phyloP scores from a whole-genome alignment of 2,888 invertebrate genomes.

The Choreutis nemorana region DNA sequence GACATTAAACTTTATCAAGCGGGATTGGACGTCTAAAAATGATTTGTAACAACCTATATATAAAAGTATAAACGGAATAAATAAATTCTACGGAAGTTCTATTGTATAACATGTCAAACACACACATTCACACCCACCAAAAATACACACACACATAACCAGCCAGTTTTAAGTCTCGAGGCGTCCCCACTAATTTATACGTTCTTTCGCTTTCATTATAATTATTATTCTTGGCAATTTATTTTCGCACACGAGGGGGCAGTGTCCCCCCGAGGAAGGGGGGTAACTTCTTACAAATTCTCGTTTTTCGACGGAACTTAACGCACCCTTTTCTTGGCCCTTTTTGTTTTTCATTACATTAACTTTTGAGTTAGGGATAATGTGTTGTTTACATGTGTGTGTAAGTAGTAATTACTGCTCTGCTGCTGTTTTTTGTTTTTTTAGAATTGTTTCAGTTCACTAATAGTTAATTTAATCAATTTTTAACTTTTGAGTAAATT shows the following conservation, averaged over 20 bases:
- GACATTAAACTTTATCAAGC: too few relatives aligned
- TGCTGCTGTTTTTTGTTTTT: conserved; percentile 12
- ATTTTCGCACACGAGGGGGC: conserved; percentile 66
- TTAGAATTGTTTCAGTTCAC: conserved; percentile 1
- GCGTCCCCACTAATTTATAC: conserved; percentile 67
- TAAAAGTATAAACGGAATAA: too few relatives aligned
- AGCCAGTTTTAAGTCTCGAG: conserved; percentile 37
- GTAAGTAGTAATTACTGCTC: conserved; percentile 38
- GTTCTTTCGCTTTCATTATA: conserved; percentile 68
- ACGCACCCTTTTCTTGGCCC: conserved; percentile 67
- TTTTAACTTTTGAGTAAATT: too few relatives aligned
- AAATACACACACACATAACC: conserved; percentile 17
- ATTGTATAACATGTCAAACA: conserved; percentile 13
- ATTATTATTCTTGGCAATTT: conserved; percentile 68
- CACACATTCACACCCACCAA: conserved; percentile 22
- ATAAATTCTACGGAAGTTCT: too few relatives aligned
- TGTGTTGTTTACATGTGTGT: conserved; percentile 53
- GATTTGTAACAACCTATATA: too few relatives aligned
- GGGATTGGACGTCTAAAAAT: too few relatives aligned
- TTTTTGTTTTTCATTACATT: conserved; percentile 68
- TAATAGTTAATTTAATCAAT: background rate
- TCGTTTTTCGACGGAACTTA: conserved; percentile 66
- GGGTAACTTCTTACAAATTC: conserved; percentile 63
- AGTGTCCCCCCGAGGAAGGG: conserved; percentile 30
- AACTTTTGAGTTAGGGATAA: conserved; percentile 62